phyloP scores from a whole-genome alignment of 1,140 invertebrate genomes.

The Mamestra configurata region DNA sequence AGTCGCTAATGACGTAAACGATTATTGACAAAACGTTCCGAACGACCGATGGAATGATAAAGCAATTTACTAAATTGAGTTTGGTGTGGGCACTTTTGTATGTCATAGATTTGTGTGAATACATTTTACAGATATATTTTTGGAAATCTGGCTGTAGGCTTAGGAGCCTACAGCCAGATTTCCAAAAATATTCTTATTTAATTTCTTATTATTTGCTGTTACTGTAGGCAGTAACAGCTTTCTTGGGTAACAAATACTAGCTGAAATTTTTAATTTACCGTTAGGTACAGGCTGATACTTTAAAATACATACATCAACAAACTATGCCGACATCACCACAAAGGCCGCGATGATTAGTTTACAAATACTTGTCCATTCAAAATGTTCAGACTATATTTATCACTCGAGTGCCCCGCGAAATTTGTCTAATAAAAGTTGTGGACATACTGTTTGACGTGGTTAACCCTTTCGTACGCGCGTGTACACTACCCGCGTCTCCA shows the following conservation, averaged over 20 bases:
- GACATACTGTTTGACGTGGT: slow-evolving; percentile 40
- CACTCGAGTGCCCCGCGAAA: background rate
- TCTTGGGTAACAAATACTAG: background rate
- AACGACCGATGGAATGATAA: slow-evolving; percentile 35
- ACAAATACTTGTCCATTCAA: slow-evolving; percentile 18
- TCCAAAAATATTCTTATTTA: too few relatives aligned
- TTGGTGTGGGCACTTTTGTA: background rate
- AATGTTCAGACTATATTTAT: slow-evolving; percentile 1
- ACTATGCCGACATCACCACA: background rate
- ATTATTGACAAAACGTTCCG: slow-evolving; percentile 58
- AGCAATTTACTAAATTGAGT: slow-evolving; percentile 43
- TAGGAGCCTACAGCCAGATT: too few relatives aligned
- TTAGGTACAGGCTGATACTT: too few relatives aligned
- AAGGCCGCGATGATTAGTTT: slow-evolving; percentile 7
- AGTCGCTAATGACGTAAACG: slow-evolving; percentile 60
- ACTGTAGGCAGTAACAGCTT: too few relatives aligned
- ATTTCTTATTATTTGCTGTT: too few relatives aligned
- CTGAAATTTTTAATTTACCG: too few relatives aligned
- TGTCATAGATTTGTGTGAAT: background rate
- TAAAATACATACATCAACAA: background rate
- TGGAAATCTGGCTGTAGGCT: too few relatives aligned
- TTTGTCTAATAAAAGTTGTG: slow-evolving; percentile 48
- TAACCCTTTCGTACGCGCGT: slow-evolving; percentile 23
- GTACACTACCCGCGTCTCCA: slow-evolving; percentile 34
- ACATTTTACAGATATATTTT: too few relatives aligned